A percentile compares a stretch with the other conserved stretches of the same genome.
phyloP scores from a whole-genome alignment of 92 coral and sea anemone species.

The Virgularia gustaviana region DNA sequence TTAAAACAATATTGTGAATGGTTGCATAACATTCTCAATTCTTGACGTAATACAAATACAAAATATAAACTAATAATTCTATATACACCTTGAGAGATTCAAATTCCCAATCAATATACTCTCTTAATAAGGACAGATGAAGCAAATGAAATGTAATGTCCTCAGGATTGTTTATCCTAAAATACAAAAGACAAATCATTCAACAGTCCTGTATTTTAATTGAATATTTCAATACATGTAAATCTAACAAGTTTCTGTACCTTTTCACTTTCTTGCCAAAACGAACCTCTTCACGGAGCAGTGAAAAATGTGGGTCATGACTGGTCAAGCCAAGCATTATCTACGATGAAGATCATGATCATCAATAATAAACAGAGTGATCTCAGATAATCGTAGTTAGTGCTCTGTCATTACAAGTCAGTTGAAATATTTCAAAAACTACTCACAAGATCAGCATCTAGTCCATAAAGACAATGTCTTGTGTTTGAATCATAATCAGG shows the following conservation, averaged over 20 bases:
- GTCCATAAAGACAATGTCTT: conserved; percentile 92
- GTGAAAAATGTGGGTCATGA: conserved; percentile 94
- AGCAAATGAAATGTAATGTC: conserved; percentile 90
- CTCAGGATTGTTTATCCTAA: conserved; percentile 86
- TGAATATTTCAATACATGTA: no score
- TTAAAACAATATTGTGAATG: not conserved
- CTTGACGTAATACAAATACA: not conserved
- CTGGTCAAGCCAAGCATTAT: conserved; percentile 87
- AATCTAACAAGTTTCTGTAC: conserved; percentile 34
- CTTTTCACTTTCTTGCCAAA: conserved; percentile 94
- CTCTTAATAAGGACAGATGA: conserved; percentile 86
- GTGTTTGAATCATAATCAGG: conserved; percentile 88
- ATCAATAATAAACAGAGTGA: not conserved
- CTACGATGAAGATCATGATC: conserved; percentile 31
- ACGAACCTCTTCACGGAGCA: conserved; percentile 84
- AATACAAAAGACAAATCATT: not conserved
- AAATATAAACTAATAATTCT: not conserved
- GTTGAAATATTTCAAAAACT: no score
- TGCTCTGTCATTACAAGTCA: not conserved
- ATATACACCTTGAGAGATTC: conserved; percentile 65
- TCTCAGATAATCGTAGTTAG: not conserved
- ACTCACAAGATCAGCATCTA: conserved; percentile 94
- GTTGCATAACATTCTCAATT: not conserved
- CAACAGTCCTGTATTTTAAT: not conserved
- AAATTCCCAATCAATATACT: conserved; percentile 94